A percentile compares a stretch with the other conserved stretches of the same genome.
These are phyloP conservation scores for Cyclopterus lumpus DNA, from an alignment of 2,797 vertebrate genomes.

Conservation along the genomic window DNA sequence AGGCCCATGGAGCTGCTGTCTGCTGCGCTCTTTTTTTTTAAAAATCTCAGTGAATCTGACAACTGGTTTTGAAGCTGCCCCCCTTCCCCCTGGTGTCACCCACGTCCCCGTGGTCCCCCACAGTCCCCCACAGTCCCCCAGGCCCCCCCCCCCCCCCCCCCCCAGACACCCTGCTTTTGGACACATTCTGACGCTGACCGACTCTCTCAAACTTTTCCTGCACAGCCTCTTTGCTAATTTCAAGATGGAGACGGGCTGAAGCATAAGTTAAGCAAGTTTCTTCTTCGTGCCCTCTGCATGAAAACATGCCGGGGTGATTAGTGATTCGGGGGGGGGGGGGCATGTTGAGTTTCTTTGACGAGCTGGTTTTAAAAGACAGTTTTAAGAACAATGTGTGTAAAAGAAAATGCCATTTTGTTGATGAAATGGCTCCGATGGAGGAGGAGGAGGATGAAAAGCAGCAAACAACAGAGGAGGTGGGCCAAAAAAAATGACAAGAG, in stretches of 20 bases:
- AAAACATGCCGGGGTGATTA: conserved; percentile 32
- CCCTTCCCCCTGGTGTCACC: conserved; percentile 24
- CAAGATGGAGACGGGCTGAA: neutral
- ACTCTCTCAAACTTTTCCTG: conserved; percentile 47
- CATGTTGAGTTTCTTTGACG: conserved; percentile 21
- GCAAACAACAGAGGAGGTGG: conserved; percentile 61
- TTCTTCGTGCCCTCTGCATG: conserved; percentile 27
- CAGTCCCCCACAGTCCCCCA: conserved; percentile 34
- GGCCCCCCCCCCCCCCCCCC: no score
- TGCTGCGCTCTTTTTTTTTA: conserved; percentile 48
- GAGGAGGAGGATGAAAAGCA: conserved; percentile 48
- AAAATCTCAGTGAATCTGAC: conserved; percentile 75
- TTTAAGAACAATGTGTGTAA: conserved; percentile 32
- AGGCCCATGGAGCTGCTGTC: conserved; percentile 72
- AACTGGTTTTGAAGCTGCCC: conserved; percentile 68
- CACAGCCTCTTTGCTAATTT: conserved; percentile 35
- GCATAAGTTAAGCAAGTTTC: conserved; percentile 6
- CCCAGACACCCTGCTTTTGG: conserved; percentile 31
- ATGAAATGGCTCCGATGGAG: conserved; percentile 43
- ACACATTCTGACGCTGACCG: conserved; percentile 48
- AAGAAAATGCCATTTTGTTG: conserved; percentile 45
- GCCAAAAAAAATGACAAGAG: conserved; percentile 62
- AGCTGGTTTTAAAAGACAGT: conserved; percentile 26
- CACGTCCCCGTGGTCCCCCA: conserved; percentile 3
- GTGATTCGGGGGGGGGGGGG: conserved; percentile 6